Evolutionary conservation across 2,797 vertebrate species (phyloP), one percentile per base, ranked within the genome.

Genomic region (Lutjanus campechanus): DNA sequence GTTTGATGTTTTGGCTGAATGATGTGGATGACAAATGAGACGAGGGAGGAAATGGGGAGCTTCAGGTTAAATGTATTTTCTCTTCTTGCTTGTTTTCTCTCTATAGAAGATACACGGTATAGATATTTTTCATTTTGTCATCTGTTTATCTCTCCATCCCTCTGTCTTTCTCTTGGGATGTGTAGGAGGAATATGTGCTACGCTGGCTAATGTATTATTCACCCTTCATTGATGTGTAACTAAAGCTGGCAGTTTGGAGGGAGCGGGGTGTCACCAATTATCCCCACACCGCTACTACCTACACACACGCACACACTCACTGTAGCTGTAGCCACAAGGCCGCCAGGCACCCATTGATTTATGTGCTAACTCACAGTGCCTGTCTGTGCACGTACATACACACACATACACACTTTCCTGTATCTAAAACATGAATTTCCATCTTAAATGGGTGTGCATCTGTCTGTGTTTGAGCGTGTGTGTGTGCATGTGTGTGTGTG

Each of bases 181-280:
- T 64, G 79, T 77, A 78, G 81, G 56, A 73, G 77, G 81, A 80
- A 87, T 90, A 72, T 59, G 63, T 81, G 66, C 84, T 77, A 85
- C 84, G 73, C 88, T 89, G 76, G 89, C 88, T 95, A 93, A 95
- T 95, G 91, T 92, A 93, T 96, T 95, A 94, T 95, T 95, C 95
- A 94, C 90, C 81, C 87, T 89, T 93, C 90, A 95, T 92, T 92
- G 94, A 95, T 93, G 93, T 95, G 93, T 95, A 94, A 96, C 94
- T 95, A 95, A 93, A 93, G 85, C 88, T 90, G 89, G 87, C 78
- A 92, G 91, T 91, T 91, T 79, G 76, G 80, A 82, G 74, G 74
- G 86, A 84, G 69, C 58, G 8, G 63, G 71, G 88, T 92, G 85
- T 91, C 88, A 91, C 92, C 89, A 85, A 84, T 89, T 92, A 92